Evolutionary conservation across 2,113 vertebrate genomes (phyloP), one percentile per base, ranked within the genome.

Genomic region (Prionailurus bengalensis): DNA sequence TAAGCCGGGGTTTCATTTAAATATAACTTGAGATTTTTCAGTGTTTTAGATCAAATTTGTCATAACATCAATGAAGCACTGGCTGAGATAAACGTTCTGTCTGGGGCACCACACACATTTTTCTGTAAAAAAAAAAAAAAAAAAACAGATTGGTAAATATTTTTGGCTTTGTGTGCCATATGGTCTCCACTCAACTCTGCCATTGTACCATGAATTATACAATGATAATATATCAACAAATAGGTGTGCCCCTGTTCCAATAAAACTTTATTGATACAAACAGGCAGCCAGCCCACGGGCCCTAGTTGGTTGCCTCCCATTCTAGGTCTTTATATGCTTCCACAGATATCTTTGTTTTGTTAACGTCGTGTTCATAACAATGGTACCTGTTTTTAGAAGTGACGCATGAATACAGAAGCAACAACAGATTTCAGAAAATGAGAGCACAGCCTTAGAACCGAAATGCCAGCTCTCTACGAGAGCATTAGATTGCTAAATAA

Each of bases 201-300:
- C 61, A 63, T 1, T 4, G 29, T 27, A 36, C 16, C 29, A 31
- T 53, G 31, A 91, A 93, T 68, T 27, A 66, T 27, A 74, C 21
- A 39, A n/a, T 39, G 84, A 70, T 17, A 89, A 45, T 23, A 73
- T 53, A 29, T 17, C 73, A 74, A 83, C 45, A 79, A 80, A 66
- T 45, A n/a, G 29, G 31, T 6, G n/a, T 55, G 39, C 7, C 58
- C 71, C 1, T 81, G 76, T 92, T 36, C 33, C 83, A 97, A 78
- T 92, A 96, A 92, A 97, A 93, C 53, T 93, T 97, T 70, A 91
- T 92, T 94, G 90, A 87, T 25, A 81, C 90, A 93, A 88, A 55
- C 29, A 86, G 14, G 29, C 58, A 90, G 33, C 13, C 51, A n/a
- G 27, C 6, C 51, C 65, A 86, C 61, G 58, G 63, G 53, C 85